Percentiles rank a stretch among this genome's conserved stretches.
These are phyloP conservation scores for Phyllostomus discolor DNA, from an alignment of 2,113 vertebrate species.

Conservation along the genomic window DNA sequence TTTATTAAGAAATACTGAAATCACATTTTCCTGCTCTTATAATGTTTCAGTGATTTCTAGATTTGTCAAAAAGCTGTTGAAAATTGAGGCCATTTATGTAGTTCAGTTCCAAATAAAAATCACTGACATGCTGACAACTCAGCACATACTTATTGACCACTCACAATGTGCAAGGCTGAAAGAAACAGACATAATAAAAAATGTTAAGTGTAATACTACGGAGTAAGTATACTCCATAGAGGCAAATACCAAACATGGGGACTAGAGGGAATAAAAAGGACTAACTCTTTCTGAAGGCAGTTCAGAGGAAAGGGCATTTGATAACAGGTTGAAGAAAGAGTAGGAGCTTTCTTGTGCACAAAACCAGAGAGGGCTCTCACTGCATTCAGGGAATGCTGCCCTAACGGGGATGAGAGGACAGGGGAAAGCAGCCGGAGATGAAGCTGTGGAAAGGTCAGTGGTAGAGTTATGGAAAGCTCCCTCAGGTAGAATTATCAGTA, in stretches of 20 bases:
- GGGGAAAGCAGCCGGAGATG: background rate
- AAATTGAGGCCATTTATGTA: background rate
- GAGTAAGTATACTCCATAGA: background rate
- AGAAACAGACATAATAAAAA: background rate
- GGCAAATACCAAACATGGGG: background rate
- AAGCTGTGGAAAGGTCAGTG: background rate
- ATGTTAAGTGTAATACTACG: background rate
- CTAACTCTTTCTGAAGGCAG: background rate
- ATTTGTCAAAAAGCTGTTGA: background rate
- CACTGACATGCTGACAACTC: background rate
- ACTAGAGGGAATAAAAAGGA: background rate
- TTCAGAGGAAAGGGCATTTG: background rate
- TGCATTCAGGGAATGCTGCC: background rate
- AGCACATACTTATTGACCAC: background rate
- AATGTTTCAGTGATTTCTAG: background rate
- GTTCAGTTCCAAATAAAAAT: background rate
- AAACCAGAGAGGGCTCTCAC: background rate
- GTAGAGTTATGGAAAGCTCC: too few species aligned
- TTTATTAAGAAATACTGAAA: background rate
- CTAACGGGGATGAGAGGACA: background rate
- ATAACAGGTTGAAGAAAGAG: background rate
- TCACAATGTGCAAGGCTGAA: background rate
- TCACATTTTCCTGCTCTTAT: background rate
- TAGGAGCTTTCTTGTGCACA: background rate
- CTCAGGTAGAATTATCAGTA: background rate